These are phyloP conservation scores for Cydia amplana DNA, from an alignment of 1,140 invertebrate genomes.

Conservation along the genomic window DNA sequence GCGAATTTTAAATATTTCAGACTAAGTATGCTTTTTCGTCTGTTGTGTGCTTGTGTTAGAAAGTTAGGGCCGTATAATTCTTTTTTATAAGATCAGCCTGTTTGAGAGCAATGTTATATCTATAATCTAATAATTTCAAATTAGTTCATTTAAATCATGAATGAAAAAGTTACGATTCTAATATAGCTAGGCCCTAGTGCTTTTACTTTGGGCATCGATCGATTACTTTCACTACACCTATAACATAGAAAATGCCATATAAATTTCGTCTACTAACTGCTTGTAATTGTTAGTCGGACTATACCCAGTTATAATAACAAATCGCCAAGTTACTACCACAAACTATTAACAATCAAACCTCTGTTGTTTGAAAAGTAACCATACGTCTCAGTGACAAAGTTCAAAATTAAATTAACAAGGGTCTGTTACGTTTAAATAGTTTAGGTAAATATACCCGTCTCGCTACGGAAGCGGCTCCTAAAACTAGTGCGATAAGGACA, in stretches of 20 bases:
- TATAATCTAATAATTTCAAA: no score
- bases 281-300: slow-evolving; percentile 16
- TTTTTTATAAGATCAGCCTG: not conserved
- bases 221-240: not conserved
- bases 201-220: not conserved
- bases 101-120: no score
- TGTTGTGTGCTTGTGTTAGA: not conserved
- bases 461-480: no score
- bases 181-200: no score
- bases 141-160: no score
- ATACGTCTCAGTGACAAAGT: not conserved
- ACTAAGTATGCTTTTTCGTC: not conserved
- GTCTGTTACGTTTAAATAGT: not conserved
- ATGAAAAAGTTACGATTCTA: no score
- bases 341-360: not conserved
- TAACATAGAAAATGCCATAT: not conserved
- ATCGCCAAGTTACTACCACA: not conserved
- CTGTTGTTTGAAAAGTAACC: not conserved
- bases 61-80: not conserved
- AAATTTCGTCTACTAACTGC: not conserved
- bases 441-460: no score
- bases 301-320: not conserved
- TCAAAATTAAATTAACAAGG: not conserved
- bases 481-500: no score
- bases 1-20: not conserved